These are phyloP conservation scores for Apteryx mantelli DNA, from an alignment of 2,113 vertebrate genomes.

Conservation along the genomic window DNA sequence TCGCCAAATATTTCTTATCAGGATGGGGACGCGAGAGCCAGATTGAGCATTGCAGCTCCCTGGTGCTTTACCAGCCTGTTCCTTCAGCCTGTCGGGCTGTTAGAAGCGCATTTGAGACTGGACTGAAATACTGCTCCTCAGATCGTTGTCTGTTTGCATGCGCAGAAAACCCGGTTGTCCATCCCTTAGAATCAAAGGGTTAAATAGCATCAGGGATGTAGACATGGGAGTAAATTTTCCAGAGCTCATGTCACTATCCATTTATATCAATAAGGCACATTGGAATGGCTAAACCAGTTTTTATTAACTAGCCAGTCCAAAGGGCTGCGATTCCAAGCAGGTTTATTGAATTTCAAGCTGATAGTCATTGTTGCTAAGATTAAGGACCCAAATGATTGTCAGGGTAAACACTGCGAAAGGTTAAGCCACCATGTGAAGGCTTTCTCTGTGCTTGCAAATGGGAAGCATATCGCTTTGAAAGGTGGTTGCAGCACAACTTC, in stretches of 20 bases:
- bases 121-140: neutral
- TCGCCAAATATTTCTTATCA: constrained; percentile 1
- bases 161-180: neutral
- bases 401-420: neutral
- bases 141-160: neutral
- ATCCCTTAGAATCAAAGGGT: neutral
- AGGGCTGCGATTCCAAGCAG: neutral
- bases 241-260: constrained; percentile 4
- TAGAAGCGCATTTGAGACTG: accelerated
- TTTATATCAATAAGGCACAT: constrained; percentile 16
- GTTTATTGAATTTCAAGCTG: constrained; percentile 54
- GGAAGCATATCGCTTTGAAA: neutral
- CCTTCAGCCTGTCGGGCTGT: accelerated
- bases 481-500: neutral
- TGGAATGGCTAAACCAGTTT: constrained; percentile 50
- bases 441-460: neutral
- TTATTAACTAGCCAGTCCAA: constrained; percentile 44
- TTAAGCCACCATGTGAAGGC: constrained; percentile 36
- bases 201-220: neutral
- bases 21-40: neutral
- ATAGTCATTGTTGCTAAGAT: constrained; percentile 34
- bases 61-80: neutral
- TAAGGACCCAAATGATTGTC: constrained; percentile 35
- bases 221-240: neutral
- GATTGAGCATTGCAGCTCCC: neutral